phyloP scores from a whole-genome alignment of 2,888 invertebrate genomes.

The Sycophila texana region DNA sequence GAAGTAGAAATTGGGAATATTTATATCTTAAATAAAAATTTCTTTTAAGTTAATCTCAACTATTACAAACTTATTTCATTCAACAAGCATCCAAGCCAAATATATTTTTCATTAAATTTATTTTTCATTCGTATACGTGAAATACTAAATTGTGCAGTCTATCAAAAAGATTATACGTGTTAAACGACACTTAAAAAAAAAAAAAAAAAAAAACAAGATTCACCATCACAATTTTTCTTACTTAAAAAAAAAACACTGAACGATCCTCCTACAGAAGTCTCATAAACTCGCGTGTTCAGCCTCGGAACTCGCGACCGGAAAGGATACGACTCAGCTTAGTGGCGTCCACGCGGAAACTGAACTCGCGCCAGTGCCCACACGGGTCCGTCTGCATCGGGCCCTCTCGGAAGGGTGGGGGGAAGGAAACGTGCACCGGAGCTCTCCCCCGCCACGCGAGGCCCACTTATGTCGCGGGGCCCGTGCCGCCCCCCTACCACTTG shows the following conservation, averaged over 20 bases:
- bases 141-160: too few species aligned
- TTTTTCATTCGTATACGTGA: too few species aligned
- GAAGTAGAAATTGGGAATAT: too few species aligned
- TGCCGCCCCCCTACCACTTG: slow-evolving; percentile 8
- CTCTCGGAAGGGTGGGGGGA: slow-evolving; percentile 56
- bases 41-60: too few species aligned
- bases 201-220: not conserved
- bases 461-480: not conserved
- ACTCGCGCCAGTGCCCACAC: slow-evolving; percentile 12
- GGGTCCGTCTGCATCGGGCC: slow-evolving; percentile 35
- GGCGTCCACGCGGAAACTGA: slow-evolving; percentile 71
- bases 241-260: slow-evolving; percentile 1
- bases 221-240: slow-evolving; percentile 13
- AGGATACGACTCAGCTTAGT: not conserved
- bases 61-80: too few species aligned
- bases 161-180: not conserved
- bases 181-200: not conserved
- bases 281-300: not conserved
- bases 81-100: too few species aligned
- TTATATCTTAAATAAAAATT: too few species aligned
- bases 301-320: not conserved
- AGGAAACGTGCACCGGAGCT: slow-evolving; percentile 57
- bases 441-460: not conserved
- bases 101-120: too few species aligned
- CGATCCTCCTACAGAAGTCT: not conserved